Evolutionary conservation across 1,140 invertebrate genomes (phyloP), one percentile per base, ranked within the genome.

Genomic region (Portunus trituberculatus): DNA sequence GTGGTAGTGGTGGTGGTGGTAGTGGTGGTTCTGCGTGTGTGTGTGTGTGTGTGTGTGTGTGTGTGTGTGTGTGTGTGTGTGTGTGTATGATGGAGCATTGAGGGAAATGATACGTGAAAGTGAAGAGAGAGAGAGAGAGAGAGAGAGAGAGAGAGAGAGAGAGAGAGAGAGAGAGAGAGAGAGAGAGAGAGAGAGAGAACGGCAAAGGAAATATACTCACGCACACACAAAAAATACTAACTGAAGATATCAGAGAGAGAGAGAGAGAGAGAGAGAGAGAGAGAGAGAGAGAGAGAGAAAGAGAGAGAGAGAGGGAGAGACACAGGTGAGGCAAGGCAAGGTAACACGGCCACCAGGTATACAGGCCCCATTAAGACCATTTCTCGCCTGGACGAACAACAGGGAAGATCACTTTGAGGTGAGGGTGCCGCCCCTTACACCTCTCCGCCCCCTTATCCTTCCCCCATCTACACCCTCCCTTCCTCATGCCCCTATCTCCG

Each of bases 201-300:
- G 6, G 39, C 39, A 39, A 39, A 39, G 39, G 1, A 39, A 1
- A 39, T 6, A 39, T 6, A 39, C 39, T 2, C 1, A 39, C 39
- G n/a, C n/a, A n/a, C n/a, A n/a, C n/a, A n/a, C n/a, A n/a, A 39
- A 6, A 39, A 6, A 39, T 39, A 39, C 39, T 39, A 39, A 39
- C 39, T 39, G 39, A 39, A 39, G 39, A 39, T 39, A 1, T 6
- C 39, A 59, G n/a, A 76, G 67, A 76, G 67, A 76, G 67, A 76
- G 67, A 76, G 67, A 76, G 20, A 76, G 20, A 25, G 59, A 25
- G 28, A 45, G 7, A 45, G 32, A 45, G 32, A 45, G 45, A 90
- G 88, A 90, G 88, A 90, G 88, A 90, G 88, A 48, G 88, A 48
- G 88, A 90, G 88, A 90, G 88, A 90, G 88, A 90, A 39, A 90